Base-by-base conservation (phyloP, 2,797 vertebrate species). In the Stomatorhinus walkeri region DNA sequence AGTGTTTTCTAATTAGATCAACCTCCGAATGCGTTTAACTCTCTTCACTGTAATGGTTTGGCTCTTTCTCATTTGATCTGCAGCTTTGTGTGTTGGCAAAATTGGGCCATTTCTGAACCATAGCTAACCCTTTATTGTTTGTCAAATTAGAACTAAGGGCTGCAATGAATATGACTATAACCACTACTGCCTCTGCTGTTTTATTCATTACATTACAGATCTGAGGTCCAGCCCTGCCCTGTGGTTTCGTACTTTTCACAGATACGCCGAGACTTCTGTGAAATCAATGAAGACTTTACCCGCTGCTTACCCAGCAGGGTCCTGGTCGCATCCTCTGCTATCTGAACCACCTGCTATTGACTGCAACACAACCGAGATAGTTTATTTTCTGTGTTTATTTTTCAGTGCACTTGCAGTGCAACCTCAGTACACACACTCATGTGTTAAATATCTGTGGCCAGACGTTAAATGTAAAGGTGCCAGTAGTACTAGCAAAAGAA, bases 1-100 rank as follows among this genome's bases (percentile, higher is more conserved):
- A 59, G 48, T 56, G 16, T 87, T 87, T 56, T 56, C 51, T 86
- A 86, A 86, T 86, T 86, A 56, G 85, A 36, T 32, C 85, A 56
- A 51, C 85, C 32, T 87, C 85, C 49, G 59, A 59, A 87, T 56
- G 16, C 16, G n/a, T 59, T 40, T 59, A 87, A 54, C 51, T 19
- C 16, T 87, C 14, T 56, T 22, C 81, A 51, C 14, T 56, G 51
- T 32, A 36, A 32, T 51, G 3, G 85, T 87, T 87, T 56, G 32
- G 8, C 8, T 87, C 12, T n/a, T 59, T n/a, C 85, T 87, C 52
- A 87, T 36, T 36, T 59, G 32, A 40, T 87, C 32, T 40, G 22
- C 14, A 86, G 46, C 9, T 86, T 54, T 86, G 36, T 86, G 28
- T 52, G 83, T 79, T 79, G 32, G 14, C 36, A 36, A 79, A 79